A percentile compares a stretch with the other conserved stretches of the same genome.
These are phyloP conservation scores for Phallusia fumigata DNA, from an alignment of 23 tunicate genomes.

Conservation along the genomic window DNA sequence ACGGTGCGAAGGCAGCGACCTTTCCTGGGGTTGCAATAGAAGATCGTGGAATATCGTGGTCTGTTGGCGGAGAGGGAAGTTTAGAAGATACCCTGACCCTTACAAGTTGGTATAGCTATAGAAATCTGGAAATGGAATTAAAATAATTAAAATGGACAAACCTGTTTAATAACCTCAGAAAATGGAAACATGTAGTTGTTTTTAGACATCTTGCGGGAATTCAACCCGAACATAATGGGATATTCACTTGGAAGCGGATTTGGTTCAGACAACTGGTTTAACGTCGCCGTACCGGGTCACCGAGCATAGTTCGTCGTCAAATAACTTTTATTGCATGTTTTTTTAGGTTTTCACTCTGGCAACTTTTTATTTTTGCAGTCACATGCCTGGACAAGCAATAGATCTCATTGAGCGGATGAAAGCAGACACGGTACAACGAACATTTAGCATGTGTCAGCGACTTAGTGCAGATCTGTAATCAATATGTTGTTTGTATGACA, in stretches of 20 bases:
- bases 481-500: slow-evolving; percentile 17
- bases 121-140: too few relatives aligned
- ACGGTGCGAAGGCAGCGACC: slow-evolving; percentile 53
- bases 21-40: slow-evolving; percentile 44
- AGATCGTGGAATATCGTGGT: slow-evolving; percentile 69
- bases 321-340: too few relatives aligned
- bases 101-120: slow-evolving; percentile 50
- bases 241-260: slow-evolving; percentile 53
- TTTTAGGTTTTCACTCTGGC: not conserved
- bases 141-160: too few relatives aligned
- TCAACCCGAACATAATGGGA: slow-evolving; percentile 71
- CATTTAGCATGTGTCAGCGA: not conserved
- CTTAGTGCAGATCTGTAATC: not conserved
- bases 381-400: slow-evolving; percentile 77
- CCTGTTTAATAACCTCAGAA: too few relatives aligned
- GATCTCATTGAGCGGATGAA: slow-evolving; percentile 44
- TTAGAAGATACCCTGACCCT: slow-evolving; percentile 55
- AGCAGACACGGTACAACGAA: slow-evolving; percentile 35
- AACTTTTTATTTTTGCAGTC: slow-evolving; percentile 28
- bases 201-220: slow-evolving; percentile 71
- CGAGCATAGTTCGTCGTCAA: slow-evolving; percentile 31
- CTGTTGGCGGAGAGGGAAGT: slow-evolving; percentile 70
- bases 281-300: slow-evolving; percentile 77
- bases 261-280: slow-evolving; percentile 36
- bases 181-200: too few relatives aligned